Evolutionary conservation across 2,797 vertebrate genomes (phyloP).

Genomic region (Coreius guichenoti): DNA sequence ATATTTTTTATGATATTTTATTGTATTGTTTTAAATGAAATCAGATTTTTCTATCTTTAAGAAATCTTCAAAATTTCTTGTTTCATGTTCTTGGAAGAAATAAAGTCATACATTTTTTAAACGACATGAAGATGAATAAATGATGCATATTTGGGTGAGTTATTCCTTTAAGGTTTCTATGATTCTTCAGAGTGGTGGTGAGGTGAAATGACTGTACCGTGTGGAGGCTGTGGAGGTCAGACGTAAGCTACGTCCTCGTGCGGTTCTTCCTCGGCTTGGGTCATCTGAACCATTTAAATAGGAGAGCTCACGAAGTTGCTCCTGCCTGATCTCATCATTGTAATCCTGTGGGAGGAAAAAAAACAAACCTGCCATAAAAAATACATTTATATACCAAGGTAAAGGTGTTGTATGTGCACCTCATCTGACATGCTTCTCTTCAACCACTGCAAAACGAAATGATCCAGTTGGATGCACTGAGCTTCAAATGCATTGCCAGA

Average conservation of each 20-base stretch:
- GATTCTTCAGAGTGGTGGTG: neutral
- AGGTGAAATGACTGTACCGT: slow-evolving; percentile 76
- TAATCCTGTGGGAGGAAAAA: slow-evolving; percentile 84
- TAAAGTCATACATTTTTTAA: neutral
- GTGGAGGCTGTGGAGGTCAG: slow-evolving; percentile 80
- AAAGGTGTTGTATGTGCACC: slow-evolving; percentile 20
- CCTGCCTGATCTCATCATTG: slow-evolving; percentile 98
- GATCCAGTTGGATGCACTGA: slow-evolving; percentile 57
- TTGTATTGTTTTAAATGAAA: neutral
- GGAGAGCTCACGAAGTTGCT: slow-evolving; percentile 95
- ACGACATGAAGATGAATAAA: neutral
- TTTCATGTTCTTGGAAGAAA: neutral
- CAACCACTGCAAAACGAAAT: slow-evolving; percentile 61
- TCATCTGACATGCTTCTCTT: slow-evolving; percentile 15
- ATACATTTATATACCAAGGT: slow-evolving; percentile 65
- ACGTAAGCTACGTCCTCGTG: slow-evolving; percentile 84
- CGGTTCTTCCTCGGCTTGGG: slow-evolving; percentile 84
- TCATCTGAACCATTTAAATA: slow-evolving; percentile 96
- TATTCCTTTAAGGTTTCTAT: neutral
- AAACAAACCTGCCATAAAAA: slow-evolving; percentile 55
- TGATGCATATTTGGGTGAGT: neutral
- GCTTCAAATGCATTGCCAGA: slow-evolving; percentile 45
- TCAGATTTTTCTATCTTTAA: neutral
- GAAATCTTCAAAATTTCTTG: neutral
- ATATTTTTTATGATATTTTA: neutral